Evolutionary conservation across 1,140 invertebrate species (phyloP).

Genomic region (Drosophila arawakana): DNA sequence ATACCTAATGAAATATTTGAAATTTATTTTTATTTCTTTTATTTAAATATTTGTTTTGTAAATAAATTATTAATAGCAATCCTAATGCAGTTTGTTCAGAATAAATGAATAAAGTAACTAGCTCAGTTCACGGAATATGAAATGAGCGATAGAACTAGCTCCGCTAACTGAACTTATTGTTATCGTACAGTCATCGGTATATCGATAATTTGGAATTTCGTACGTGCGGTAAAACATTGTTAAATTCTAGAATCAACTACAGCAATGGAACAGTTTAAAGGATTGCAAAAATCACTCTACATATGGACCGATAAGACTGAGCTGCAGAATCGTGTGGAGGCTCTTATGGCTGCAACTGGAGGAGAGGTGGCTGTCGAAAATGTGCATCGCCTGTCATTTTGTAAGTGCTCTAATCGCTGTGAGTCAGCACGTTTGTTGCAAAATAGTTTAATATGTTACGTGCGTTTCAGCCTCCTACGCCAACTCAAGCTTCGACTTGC

Average conservation of each 20-base stretch:
- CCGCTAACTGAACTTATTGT: no score
- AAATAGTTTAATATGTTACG: conserved; percentile 28
- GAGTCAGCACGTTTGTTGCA: conserved; percentile 62
- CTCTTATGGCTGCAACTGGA: conserved; percentile 62
- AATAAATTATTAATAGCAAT: no score
- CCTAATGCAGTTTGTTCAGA: no score
- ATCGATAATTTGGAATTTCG: conserved; percentile 19
- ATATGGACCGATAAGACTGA: conserved; percentile 74
- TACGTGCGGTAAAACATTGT: conserved; percentile 33
- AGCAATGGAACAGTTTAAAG: conserved; percentile 76
- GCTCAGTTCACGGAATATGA: no score
- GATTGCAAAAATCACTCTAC: conserved; percentile 66
- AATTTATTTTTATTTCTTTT: no score
- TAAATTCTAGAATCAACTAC: conserved; percentile 34
- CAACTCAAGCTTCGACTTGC: conserved; percentile 86
- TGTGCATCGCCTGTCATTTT: conserved; percentile 76
- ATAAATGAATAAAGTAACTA: no score
- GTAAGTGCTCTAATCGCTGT: conserved; percentile 60
- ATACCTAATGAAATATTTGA: no score
- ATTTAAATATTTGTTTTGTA: no score
- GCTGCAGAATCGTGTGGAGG: conserved; percentile 65
- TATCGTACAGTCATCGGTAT: background rate
- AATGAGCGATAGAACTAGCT: no score
- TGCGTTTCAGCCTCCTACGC: conserved; percentile 85
- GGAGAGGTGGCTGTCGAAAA: conserved; percentile 79